Evolutionary conservation across 1,140 invertebrate species (phyloP), one percentile per base, ranked within the genome.

Genomic region (Orussus abietinus): DNA sequence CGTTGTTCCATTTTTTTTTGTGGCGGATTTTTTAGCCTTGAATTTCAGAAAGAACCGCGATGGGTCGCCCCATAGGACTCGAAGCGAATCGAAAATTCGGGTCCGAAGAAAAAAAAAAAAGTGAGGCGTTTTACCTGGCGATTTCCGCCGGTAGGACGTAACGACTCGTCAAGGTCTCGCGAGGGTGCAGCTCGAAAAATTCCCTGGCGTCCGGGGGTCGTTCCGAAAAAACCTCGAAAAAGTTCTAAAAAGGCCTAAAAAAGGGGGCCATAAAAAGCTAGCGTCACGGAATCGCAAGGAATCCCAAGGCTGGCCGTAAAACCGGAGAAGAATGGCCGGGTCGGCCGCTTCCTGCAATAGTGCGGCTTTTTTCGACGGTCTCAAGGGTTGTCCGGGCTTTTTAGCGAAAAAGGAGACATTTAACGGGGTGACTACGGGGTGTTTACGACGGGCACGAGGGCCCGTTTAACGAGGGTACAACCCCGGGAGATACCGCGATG

Each of bases 301-400:
- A 62, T 62, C 49, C 57, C 65, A 69, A 71, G 66, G 68, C 53
- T 62, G 47, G 38, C 51, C 50, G 49, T 60, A 55, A 66, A 64
- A 50, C 40, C 36, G 46, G 38, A 38, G 15, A 48, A 64, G 55
- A 69, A 67, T 59, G 49, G 56, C 42, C 57, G 36, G 51, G 15
- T 45, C 43, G 39, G 45, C 35, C 53, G 45, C 53, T 72, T 72
- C 69, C 68, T 69, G 59, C 59, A 71, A 71, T 56, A 68, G 55
- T 57, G 59, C 45, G 62, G 64, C 59, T 57, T 55, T 62, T 59
- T 54, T 47, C 37, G 44, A n/a, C 32, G 49, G 46, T 49, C 44
- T 62, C 54, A 67, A 69, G 66, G 62, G 64, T 69, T 69, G 61
- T 66, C 46, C 47, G 36, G 29, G 45, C 41, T 37, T 7, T 46